Base-by-base conservation (phyloP, 1,140 invertebrate genomes). In the Lepidurus arcticus region DNA sequence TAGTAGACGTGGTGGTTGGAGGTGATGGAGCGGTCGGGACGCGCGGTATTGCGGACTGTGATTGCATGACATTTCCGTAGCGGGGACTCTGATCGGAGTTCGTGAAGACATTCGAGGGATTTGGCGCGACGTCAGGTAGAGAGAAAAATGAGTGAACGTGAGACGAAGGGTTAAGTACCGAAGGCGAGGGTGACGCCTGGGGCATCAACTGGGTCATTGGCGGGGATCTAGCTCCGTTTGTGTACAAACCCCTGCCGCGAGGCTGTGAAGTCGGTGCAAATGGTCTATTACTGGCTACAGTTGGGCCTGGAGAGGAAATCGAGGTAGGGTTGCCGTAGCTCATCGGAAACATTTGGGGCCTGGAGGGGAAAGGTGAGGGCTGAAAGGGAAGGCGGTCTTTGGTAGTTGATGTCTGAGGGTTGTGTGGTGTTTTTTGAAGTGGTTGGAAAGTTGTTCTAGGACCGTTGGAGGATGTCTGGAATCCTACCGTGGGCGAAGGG, bases 131-230 rank as follows among this genome's bases (percentile, higher is more conserved):
- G 21, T 65, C 53, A 13, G 53, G 53, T n/a, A 65, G n/a, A 21
- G 53, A 65, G 53, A 65, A 65, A 65, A 65, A 65, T 65, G 53
- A 65, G 9, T 65, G 53, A 65, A 65, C 53, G 53, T 65, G 53
- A 13, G 53, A 65, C 53, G 53, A 65, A 65, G 53, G 53, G 53
- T 65, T 65, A 65, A 65, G 16, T 65, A 65, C 53, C 13, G 53
- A 11, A 7, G 53, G 7, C 16, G 53, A 65, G 21, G 8, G 21
- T 65, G 53, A n/a, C 6, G 13, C 53, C 53, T 65, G 53, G 13
- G 53, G 53, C 53, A 21, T n/a, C 53, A 65, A 65, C 21, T 9
- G 53, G 16, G 53, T 65, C 9, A 65, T 65, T 4, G 53, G 53
- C 53, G 21, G 21, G 6, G 53, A 65, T 13, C 53, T 13, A 65